Evolutionary conservation across 2,888 invertebrate genomes (phyloP).

Genomic region (Eugnorisma glareosa): DNA sequence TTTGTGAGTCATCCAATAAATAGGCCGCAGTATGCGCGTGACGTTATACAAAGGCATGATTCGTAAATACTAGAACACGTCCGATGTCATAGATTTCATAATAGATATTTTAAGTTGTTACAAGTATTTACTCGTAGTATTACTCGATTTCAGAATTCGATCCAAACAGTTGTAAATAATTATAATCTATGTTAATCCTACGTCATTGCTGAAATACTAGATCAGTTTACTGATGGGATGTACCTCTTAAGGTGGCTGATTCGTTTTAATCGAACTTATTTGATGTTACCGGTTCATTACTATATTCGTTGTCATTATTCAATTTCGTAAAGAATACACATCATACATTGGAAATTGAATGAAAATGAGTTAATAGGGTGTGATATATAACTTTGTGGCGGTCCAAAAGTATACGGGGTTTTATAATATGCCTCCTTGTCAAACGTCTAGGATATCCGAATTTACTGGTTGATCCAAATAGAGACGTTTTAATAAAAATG

Average conservation of each 20-base stretch:
- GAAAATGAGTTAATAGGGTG: neutral
- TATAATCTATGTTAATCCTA: neutral
- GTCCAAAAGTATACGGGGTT: neutral
- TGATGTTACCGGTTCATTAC: neutral
- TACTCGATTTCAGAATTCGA: neutral
- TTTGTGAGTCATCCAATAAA: constrained; percentile 39
- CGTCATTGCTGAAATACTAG: neutral
- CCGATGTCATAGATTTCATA: constrained; percentile 28
- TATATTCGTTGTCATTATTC: neutral
- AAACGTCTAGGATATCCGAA: neutral
- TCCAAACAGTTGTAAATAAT: constrained; percentile 4
- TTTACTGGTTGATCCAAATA: neutral
- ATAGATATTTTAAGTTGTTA: constrained; percentile 13
- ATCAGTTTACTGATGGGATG: neutral
- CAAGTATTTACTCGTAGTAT: neutral
- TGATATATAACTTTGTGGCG: neutral
- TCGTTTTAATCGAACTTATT: neutral
- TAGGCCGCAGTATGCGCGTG: constrained; percentile 30
- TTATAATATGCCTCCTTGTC: neutral
- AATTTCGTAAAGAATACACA: neutral
- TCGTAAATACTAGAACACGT: constrained; percentile 21
- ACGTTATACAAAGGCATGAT: constrained; percentile 35
- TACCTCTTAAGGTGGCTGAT: neutral
- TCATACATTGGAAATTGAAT: neutral
- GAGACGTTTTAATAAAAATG: neutral